Base-by-base conservation (phyloP, 2,113 vertebrate genomes). In the Cynoglossus semilaevis region DNA sequence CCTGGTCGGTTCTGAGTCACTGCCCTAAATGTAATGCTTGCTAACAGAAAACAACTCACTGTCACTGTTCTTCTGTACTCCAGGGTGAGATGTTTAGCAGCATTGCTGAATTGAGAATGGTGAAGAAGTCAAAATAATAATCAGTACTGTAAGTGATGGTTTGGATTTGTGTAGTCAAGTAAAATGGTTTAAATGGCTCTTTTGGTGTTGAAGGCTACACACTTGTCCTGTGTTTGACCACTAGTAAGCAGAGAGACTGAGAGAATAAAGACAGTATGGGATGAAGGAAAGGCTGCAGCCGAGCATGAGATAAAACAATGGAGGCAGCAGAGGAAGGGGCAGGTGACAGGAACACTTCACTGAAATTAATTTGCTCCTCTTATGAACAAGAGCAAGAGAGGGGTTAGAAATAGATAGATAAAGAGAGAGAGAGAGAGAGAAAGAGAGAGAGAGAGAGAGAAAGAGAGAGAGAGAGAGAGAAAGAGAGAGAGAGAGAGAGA, bases 401-500 rank as follows among this genome's bases (percentile, higher is more conserved):
- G 18, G 47, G 22, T 9, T n/a, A n/a, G n/a, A n/a, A n/a, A n/a
- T n/a, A n/a, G n/a, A n/a, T n/a, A n/a, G n/a, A n/a, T n/a, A n/a
- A n/a, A n/a, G n/a, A n/a, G n/a, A n/a, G n/a, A n/a, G n/a, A n/a
- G 4, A 58, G 2, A 13, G 15, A 63, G 48, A 54, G 15, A 72
- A 36, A 54, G 55, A 41, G 62, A 56, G 37, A 45, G 63, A 52
- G 65, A 82, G 55, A 51, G 59, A 8, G 41, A 64, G 58, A 43
- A 2, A 58, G 2, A 13, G 15, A 63, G 48, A 54, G 15, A 72
- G 36, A 54, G 55, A 41, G 62, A 56, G 37, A 45, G 63, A 52
- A 67, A 82, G 55, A 51, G 59, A 8, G 41, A 64, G 58, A 43
- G 50, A n/a, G n/a, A n/a, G n/a, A n/a, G n/a, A n/a, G n/a, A 62